phyloP scores from a whole-genome alignment of 2,113 vertebrate species.

The Pleuronectes platessa region DNA sequence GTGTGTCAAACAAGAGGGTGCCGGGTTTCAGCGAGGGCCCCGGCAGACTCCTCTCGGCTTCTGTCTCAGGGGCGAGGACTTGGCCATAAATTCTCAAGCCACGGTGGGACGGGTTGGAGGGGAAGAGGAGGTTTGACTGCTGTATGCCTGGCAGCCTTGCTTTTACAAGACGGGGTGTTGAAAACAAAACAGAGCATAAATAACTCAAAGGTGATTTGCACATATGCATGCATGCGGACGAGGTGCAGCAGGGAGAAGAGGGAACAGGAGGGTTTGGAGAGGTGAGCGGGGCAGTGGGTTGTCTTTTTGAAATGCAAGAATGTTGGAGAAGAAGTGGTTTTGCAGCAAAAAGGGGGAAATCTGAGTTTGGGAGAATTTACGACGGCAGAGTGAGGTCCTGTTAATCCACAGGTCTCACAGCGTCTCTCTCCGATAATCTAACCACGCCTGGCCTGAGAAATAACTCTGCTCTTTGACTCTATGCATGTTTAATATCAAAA shows the following conservation, averaged over 20 bases:
- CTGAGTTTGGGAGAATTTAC: conserved; percentile 13
- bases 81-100: conserved; percentile 75
- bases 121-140: conserved; percentile 64
- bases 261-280: conserved; percentile 39
- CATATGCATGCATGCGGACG: conserved; percentile 47
- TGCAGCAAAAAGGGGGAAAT: conserved; percentile 9
- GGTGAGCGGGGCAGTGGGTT: conserved; percentile 17
- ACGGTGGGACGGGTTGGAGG: conserved; percentile 56
- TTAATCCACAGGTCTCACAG: conserved; percentile 37
- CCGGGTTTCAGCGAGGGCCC: conserved; percentile 65
- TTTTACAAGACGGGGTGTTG: conserved; percentile 70
- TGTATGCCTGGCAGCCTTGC: conserved; percentile 68
- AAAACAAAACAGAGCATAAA: conserved; percentile 77
- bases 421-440: conserved; percentile 4
- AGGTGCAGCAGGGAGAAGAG: conserved; percentile 35
- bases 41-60: conserved; percentile 57
- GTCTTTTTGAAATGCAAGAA: conserved; percentile 56
- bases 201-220: conserved; percentile 71
- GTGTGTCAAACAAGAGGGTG: conserved; percentile 59
- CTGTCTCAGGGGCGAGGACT: conserved; percentile 71
- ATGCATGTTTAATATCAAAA: too few species aligned
- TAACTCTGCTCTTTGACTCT: neutral
- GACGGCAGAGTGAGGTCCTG: neutral
- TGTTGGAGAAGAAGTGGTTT: conserved; percentile 22
- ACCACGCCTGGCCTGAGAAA: neutral